phyloP scores from a whole-genome alignment of 2,113 vertebrate genomes.

The Aix galericulata region DNA sequence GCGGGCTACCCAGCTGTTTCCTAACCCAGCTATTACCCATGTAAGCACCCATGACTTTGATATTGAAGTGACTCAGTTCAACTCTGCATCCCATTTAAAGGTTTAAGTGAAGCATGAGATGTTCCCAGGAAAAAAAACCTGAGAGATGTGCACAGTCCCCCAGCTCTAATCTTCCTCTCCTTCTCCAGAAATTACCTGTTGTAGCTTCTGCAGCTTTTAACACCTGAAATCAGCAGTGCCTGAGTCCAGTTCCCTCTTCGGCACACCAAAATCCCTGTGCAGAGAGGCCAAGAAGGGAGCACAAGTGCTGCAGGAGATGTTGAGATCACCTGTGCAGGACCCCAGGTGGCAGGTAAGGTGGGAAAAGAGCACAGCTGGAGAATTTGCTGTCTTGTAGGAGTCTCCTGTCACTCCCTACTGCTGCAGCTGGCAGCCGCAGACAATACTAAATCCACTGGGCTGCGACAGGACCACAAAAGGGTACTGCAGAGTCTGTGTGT shows the following conservation, averaged over 20 bases:
- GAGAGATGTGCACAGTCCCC: background rate
- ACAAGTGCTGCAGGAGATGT: rapidly evolving
- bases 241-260: background rate
- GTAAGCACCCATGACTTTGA: background rate
- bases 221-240: background rate
- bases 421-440: background rate
- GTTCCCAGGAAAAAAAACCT: background rate
- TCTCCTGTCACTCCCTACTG: background rate
- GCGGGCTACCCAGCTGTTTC: background rate
- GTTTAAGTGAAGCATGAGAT: background rate
- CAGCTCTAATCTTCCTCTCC: background rate
- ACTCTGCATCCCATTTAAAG: background rate
- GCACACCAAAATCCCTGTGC: background rate
- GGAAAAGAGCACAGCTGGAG: background rate
- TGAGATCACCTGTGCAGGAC: background rate
- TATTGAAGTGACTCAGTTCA: background rate
- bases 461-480: background rate
- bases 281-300: background rate
- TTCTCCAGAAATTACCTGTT: background rate
- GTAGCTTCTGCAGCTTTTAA: background rate
- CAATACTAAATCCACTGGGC: background rate
- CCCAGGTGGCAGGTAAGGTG: background rate
- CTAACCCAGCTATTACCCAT: background rate
- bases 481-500: background rate
- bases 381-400: background rate